Evolutionary conservation across 2,113 vertebrate species (phyloP).

Genomic region (Lamprotornis superbus): DNA sequence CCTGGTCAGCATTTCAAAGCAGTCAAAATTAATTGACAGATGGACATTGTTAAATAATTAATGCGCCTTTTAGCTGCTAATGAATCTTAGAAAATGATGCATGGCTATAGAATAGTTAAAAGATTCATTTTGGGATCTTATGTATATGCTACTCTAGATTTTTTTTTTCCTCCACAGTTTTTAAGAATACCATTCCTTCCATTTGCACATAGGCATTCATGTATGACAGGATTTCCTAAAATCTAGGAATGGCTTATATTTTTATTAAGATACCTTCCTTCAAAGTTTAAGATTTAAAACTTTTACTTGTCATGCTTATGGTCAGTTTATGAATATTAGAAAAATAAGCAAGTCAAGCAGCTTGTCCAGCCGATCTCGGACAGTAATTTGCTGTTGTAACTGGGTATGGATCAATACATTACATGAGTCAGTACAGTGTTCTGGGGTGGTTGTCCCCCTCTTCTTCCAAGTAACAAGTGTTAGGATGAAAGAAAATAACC

Average conservation of each 20-base stretch:
- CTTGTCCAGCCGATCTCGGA: background rate
- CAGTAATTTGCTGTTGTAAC: background rate
- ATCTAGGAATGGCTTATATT: background rate
- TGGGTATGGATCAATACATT: no score
- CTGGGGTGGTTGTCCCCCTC: background rate
- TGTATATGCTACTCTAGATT: background rate
- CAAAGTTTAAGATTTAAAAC: background rate
- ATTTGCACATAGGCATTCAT: fast-evolving
- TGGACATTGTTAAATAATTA: background rate
- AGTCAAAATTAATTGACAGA: background rate
- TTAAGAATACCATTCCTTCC: background rate
- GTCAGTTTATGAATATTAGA: background rate
- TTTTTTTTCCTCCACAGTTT: background rate
- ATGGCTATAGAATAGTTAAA: background rate
- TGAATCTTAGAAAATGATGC: background rate
- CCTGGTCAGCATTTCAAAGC: background rate
- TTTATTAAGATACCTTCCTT: background rate
- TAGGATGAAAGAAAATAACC: background rate
- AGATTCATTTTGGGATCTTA: background rate
- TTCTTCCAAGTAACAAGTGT: background rate
- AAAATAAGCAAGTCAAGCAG: background rate
- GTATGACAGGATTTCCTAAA: background rate
- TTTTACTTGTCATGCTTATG: background rate
- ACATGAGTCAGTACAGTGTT: background rate
- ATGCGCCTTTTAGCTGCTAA: background rate